phyloP scores from a whole-genome alignment of 1,140 invertebrate species.

The Cydia amplana region DNA sequence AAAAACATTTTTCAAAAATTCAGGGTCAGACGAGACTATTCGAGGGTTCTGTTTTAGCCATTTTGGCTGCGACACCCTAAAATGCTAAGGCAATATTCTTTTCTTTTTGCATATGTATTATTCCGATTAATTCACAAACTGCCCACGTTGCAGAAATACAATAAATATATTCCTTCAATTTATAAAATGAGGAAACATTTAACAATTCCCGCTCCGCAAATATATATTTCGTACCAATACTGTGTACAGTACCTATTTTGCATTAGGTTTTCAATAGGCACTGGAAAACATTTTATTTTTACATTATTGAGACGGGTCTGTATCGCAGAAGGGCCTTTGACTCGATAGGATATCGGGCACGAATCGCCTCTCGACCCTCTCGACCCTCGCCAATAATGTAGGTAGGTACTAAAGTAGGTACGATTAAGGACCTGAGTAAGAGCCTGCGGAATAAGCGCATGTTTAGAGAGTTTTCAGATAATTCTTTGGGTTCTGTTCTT shows the following conservation, averaged over 20 bases:
- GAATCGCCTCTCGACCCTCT: conserved; percentile 17
- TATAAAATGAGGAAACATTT: too few species aligned
- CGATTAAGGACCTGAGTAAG: conserved; percentile 14
- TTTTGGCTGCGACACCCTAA: background rate
- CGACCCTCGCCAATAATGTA: conserved; percentile 26
- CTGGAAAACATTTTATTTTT: conserved; percentile 13
- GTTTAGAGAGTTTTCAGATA: background rate
- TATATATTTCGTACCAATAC: background rate
- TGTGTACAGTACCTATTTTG: background rate
- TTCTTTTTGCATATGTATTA: background rate
- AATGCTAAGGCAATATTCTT: background rate
- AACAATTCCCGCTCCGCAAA: background rate
- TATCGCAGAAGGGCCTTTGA: conserved; percentile 27
- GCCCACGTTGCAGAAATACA: background rate
- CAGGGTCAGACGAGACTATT: too few species aligned
- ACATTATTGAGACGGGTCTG: conserved; percentile 21
- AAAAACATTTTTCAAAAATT: too few species aligned
- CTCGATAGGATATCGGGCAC: conserved; percentile 30
- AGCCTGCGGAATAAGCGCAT: background rate
- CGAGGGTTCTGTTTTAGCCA: too few species aligned
- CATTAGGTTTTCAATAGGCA: background rate
- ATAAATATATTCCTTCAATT: too few species aligned
- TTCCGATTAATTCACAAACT: background rate
- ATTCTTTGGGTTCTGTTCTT: background rate
- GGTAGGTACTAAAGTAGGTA: conserved; percentile 2